Percentiles rank a stretch among this genome's conserved stretches.
Evolutionary conservation across 2,888 invertebrate genomes (phyloP).

Genomic region (Drosophila antonietae): DNA sequence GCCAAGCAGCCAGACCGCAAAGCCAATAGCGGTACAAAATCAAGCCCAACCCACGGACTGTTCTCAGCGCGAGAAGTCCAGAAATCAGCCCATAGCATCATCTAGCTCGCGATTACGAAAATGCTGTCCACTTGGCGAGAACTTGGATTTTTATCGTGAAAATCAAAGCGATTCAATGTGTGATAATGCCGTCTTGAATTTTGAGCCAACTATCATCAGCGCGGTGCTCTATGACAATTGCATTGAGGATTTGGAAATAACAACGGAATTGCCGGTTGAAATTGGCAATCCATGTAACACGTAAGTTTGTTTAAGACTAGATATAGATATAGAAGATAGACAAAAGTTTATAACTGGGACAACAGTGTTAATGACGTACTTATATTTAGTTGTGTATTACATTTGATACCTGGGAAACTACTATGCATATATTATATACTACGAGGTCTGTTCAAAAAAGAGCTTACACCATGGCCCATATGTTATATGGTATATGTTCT

Average conservation of each 20-base stretch:
- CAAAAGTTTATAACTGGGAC: too few species aligned
- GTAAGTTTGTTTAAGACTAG: slow-evolving; percentile 57
- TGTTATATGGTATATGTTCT: too few species aligned
- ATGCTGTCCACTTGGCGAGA: slow-evolving; percentile 83
- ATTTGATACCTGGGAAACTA: too few species aligned
- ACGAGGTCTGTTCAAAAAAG: too few species aligned
- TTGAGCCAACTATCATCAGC: slow-evolving; percentile 73
- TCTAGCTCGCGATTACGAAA: slow-evolving; percentile 84
- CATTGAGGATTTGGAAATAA: slow-evolving; percentile 82
- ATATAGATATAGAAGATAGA: too few species aligned
- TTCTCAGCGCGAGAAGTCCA: slow-evolving; percentile 74
- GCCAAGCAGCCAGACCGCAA: slow-evolving; percentile 17
- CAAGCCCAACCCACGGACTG: slow-evolving; percentile 67
- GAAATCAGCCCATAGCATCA: slow-evolving; percentile 69
- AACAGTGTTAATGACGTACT: too few species aligned
- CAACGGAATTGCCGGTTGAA: slow-evolving; percentile 69
- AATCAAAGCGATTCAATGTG: slow-evolving; percentile 75
- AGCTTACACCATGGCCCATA: too few species aligned
- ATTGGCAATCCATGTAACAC: slow-evolving; percentile 84
- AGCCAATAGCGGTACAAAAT: slow-evolving; percentile 4
- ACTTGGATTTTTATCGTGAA: slow-evolving; percentile 72
- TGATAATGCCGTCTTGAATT: slow-evolving; percentile 49
- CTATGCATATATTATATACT: too few species aligned
- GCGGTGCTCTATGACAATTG: slow-evolving; percentile 83
- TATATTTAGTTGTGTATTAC: too few species aligned